These are phyloP conservation scores for Prionailurus viverrinus DNA, from an alignment of 2,113 vertebrate genomes.

Conservation along the genomic window DNA sequence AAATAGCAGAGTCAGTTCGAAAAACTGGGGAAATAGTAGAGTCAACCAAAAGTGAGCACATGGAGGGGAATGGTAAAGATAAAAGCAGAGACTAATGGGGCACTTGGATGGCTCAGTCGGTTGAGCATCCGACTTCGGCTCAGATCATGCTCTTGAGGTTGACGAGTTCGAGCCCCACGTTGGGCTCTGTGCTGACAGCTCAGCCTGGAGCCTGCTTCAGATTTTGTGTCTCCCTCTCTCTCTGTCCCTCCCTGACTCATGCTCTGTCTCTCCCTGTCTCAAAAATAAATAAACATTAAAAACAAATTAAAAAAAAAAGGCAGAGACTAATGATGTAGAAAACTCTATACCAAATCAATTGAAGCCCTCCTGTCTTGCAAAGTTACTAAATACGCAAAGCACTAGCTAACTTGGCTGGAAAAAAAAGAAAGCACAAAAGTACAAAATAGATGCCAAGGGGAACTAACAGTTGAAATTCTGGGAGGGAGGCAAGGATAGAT, in stretches of 20 bases:
- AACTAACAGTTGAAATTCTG: not conserved
- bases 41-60: not conserved
- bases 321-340: not conserved
- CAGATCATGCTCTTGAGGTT: too few relatives aligned
- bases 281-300: too few relatives aligned
- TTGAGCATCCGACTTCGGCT: too few relatives aligned
- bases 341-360: too few relatives aligned
- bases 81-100: not conserved
- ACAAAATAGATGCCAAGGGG: not conserved
- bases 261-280: too few relatives aligned
- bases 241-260: too few relatives aligned
- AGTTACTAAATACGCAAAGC: not conserved
- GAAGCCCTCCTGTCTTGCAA: not conserved
- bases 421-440: not conserved
- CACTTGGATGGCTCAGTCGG: too few relatives aligned
- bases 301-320: not conserved
- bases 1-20: too few relatives aligned
- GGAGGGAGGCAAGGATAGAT: rapidly evolving
- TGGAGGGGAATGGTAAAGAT: not conserved
- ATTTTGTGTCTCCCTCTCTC: too few relatives aligned
- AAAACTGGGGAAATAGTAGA: not conserved
- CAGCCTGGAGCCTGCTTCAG: too few relatives aligned
- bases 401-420: not conserved
- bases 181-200: too few relatives aligned
- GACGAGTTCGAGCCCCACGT: too few relatives aligned